Evolutionary conservation across 2,797 vertebrate genomes (phyloP).

Genomic region (Enteromius radiatus): DNA sequence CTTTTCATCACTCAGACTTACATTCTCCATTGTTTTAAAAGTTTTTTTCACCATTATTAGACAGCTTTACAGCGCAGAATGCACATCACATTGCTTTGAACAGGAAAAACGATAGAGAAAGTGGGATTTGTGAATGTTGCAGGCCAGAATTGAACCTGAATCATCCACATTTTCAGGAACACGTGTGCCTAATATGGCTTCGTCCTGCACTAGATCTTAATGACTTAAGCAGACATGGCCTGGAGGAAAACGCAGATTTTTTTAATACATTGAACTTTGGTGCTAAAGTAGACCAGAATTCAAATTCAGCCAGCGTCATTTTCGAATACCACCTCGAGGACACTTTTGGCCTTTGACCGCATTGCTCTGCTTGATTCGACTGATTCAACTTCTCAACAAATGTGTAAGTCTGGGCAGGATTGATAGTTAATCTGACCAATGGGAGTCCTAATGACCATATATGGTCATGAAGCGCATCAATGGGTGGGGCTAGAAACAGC

Average conservation of each 20-base stretch:
- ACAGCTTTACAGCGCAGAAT: neutral
- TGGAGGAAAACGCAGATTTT: neutral
- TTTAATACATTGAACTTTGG: neutral
- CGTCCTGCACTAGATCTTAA: neutral
- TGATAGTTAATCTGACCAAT: neutral
- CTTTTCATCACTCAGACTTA: neutral
- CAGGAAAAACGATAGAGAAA: neutral
- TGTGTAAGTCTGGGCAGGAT: neutral
- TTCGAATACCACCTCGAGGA: neutral
- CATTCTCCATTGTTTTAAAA: neutral
- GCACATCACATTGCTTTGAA: neutral
- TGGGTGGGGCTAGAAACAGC: constrained; percentile 17
- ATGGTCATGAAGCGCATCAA: neutral
- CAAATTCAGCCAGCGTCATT: neutral
- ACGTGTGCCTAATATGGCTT: neutral
- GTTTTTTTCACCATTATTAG: neutral
- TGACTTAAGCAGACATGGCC: neutral
- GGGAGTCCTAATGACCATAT: constrained; percentile 8
- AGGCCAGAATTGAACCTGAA: neutral
- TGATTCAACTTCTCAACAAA: neutral
- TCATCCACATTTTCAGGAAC: neutral
- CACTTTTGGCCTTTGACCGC: neutral
- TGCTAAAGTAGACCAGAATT: neutral
- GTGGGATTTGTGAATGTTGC: neutral
- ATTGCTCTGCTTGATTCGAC: neutral